Evolutionary conservation across 1,140 invertebrate species (phyloP), one percentile per base, ranked within the genome.

Genomic region (Calosoma granatense): DNA sequence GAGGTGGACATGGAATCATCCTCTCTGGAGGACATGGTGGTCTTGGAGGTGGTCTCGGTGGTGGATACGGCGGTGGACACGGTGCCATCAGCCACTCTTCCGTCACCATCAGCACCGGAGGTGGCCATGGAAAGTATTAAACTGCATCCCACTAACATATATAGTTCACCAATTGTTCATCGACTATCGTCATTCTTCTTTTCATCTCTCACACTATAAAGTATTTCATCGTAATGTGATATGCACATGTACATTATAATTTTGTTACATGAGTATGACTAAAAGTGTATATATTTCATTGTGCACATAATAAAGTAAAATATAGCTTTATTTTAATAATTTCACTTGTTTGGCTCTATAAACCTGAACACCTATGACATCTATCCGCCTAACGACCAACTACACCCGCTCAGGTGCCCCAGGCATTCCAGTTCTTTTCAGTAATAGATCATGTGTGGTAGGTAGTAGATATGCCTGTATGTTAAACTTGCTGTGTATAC

Each of bases 61-160:
- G 43, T 20, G 43, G 43, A 51, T 6, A 15, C 17, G 43, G 43
- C 17, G 43, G 43, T 9, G 43, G 43, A 51, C 6, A 15, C 21
- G 0, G 9, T 20, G 43, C 6, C 17, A 12, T 57, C 59, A 26
- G 61, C 12, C 65, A 67, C n/a, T 56, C 59, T 47, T 63, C 63
- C 3, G 54, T 67, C 11, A 66, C 66, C 14, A 65, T 61, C 17
- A 65, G 60, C n/a, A n/a, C n/a, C n/a, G n/a, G n/a, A n/a, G n/a
- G n/a, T 30, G 26, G 26, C 4, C 26, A 30, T 30, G 26, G 26
- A 30, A 30, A 30, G 14, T 30, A 30, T 30, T 30, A 30, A 30
- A 6, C n/a, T n/a, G n/a, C n/a, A n/a, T 30, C 26, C 26, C 26
- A 30, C 26, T 14, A 30, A 14, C 26, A 30, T 30, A 6, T 4